Base-by-base conservation (phyloP, 2,113 vertebrate species). In the Leiothrix lutea region DNA sequence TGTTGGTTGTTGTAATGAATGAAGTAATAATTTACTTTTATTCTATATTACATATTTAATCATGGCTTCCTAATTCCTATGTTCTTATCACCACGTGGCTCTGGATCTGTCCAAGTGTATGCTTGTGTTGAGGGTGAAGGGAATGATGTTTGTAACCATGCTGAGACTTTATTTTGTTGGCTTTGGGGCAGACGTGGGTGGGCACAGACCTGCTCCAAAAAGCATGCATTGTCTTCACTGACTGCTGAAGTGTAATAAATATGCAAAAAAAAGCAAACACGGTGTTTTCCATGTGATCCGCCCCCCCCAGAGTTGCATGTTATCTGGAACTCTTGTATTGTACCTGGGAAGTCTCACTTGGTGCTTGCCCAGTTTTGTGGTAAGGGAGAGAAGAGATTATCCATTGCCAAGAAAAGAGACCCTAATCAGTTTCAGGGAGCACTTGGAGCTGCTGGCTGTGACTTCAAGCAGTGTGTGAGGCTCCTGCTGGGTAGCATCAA, bases 181-280 rank as follows among this genome's bases (percentile, higher is more conserved):
- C 24, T 90, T 88, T 73, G 19, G n/a, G 64, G 44, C 54, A 47
- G 48, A 23, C 3, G 0, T n/a, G 40, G 36, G 48, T 62, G 13
- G 50, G 42, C 29, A 33, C 22, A 65, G 24, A 65, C 26, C 17
- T 36, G 12, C 35, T 82, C 29, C 4, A 20, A 42, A 56, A 65
- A 82, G 14, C n/a, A 33, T 14, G 1, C 1, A 0, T 26, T 29
- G 14, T 58, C 42, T 35, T 77, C 10, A 9, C 16, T 66, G 20
- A 2, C 29, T 50, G 26, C 47, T 48, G 5, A 62, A 62, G 17
- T 45, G 29, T 58, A 47, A 51, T 40, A 69, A 77, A 72, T 20
- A 8, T 5, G 2, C 40, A 42, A 77, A 11, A 7, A 33, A 7
- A 25, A 77, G 31, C 31, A 54, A 58, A 17, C 1, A 2, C 0